These are phyloP conservation scores for Isotomurus palustris DNA, from an alignment of 2,888 invertebrate species.

Conservation along the genomic window DNA sequence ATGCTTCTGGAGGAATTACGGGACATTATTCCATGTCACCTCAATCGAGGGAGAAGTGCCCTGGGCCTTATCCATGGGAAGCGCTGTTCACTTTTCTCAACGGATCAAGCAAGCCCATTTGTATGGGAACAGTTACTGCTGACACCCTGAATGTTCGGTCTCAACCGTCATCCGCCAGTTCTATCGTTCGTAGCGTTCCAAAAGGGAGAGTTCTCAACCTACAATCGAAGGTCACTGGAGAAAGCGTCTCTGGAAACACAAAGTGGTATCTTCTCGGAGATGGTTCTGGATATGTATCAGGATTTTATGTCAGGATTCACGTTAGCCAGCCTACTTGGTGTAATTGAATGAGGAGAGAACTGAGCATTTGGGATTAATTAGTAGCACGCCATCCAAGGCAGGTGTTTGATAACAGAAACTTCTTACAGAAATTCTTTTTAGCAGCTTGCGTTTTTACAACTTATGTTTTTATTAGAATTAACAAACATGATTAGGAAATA, in stretches of 20 bases:
- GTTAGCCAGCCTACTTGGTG: conserved; percentile 24
- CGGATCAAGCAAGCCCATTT: conserved; percentile 2
- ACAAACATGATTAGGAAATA: too few relatives aligned
- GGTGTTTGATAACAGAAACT: too few relatives aligned
- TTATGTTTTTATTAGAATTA: too few relatives aligned
- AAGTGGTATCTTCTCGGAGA: conserved; percentile 6
- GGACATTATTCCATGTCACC: conserved; percentile 40
- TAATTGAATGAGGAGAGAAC: too few relatives aligned
- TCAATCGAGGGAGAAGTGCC: conserved; percentile 29
- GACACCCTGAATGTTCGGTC: conserved; percentile 15
- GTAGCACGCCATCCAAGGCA: too few relatives aligned
- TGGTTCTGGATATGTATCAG: conserved; percentile 23
- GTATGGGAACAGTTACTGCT: conserved; percentile 22
- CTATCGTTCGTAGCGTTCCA: conserved; percentile 2
- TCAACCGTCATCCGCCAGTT: conserved; percentile 9
- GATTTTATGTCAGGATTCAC: conserved; percentile 15
- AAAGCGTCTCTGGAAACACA: conserved; percentile 3
- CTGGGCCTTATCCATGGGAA: conserved; percentile 39
- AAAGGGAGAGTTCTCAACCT: background rate
- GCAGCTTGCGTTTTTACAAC: too few relatives aligned
- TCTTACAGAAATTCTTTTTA: too few relatives aligned
- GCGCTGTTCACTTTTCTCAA: background rate
- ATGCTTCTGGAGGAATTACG: conserved; percentile 32
- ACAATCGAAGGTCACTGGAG: conserved; percentile 9
- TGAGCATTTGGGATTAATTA: too few relatives aligned